Evolutionary conservation across 1,140 invertebrate genomes (phyloP), one percentile per base, ranked within the genome.

Genomic region (Nasonia vitripennis): DNA sequence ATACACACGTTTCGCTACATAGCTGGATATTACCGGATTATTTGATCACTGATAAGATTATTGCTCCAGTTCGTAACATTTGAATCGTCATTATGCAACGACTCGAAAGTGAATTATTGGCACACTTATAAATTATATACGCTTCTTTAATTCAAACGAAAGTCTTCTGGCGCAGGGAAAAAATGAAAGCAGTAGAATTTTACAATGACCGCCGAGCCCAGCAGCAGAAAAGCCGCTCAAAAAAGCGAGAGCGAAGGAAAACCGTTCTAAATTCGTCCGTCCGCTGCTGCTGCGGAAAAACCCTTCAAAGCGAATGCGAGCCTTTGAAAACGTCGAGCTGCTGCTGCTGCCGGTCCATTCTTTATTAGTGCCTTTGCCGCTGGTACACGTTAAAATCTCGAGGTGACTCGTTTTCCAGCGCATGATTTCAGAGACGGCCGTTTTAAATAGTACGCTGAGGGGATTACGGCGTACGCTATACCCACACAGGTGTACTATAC

Each of bases 161-260:
- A 87, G 78, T 11, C 10, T 12, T n/a, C 1, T 1, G 7, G 27
- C 20, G 37, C 1, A 81, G 14, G 48, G 0, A 71, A 3, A 67
- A 31, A 67, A 27, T 27, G 23, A 5, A 48, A 74, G 23, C 45
- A n/a, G 45, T 14, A 80, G 14, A 14, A 51, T 51, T 51, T 51
- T 51, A 51, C 48, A 51, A 51, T 17, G 67, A 68, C 67, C 23
- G 6, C 67, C 23, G 6, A 23, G 67, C 73, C 73, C 83, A 74
- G 41, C 41, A 81, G 68, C 34, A 73, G 83, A 74, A 70, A n/a
- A 17, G 75, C 37, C 20, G 31, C 20, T 31, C 9, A 55, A 83
- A 81, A 79, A 83, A 77, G 41, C 80, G 82, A 86, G 81, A 83
- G 73, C 80, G 7, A 55, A 48, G 67, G 67, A 45, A 51, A 31